Percentiles rank a stretch among this genome's conserved stretches.
Evolutionary conservation across 2,888 invertebrate genomes (phyloP).

Genomic region (Calameuta filiformis): DNA sequence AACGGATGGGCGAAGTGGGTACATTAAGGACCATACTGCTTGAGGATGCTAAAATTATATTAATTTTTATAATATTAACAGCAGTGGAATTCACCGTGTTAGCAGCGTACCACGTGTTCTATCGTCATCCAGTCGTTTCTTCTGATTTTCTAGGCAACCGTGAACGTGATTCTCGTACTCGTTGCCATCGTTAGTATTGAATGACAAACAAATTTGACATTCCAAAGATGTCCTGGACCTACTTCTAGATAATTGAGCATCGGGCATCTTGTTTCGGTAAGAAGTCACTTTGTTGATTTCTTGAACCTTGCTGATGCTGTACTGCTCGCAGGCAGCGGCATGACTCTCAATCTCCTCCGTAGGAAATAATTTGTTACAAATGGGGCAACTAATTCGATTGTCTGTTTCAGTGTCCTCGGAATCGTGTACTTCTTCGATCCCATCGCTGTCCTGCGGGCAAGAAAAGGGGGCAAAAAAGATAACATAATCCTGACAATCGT

Average conservation of each 20-base stretch:
- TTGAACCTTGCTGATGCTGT: slow-evolving; percentile 17
- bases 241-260: background rate
- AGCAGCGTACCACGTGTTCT: background rate
- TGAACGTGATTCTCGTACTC: slow-evolving; percentile 41
- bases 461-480: background rate
- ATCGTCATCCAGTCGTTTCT: background rate
- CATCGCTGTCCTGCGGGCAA: background rate
- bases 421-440: background rate
- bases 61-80: background rate
- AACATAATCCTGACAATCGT: background rate
- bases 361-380: slow-evolving; percentile 47
- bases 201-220: slow-evolving; percentile 43
- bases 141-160: slow-evolving; percentile 31
- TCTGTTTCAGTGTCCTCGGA: background rate
- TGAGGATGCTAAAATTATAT: background rate
- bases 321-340: slow-evolving; percentile 50
- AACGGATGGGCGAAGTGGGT: slow-evolving; percentile 40
- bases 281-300: background rate
- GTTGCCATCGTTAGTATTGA: slow-evolving; percentile 33
- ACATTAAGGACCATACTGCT: slow-evolving; percentile 13
- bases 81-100: background rate
- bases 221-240: slow-evolving; percentile 5
- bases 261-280: background rate
- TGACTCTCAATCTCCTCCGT: slow-evolving; percentile 43
- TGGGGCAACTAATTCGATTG: slow-evolving; percentile 40